Conservation (phyloP, 2,113 vertebrate species). For the Cinclus cinclus region DNA sequence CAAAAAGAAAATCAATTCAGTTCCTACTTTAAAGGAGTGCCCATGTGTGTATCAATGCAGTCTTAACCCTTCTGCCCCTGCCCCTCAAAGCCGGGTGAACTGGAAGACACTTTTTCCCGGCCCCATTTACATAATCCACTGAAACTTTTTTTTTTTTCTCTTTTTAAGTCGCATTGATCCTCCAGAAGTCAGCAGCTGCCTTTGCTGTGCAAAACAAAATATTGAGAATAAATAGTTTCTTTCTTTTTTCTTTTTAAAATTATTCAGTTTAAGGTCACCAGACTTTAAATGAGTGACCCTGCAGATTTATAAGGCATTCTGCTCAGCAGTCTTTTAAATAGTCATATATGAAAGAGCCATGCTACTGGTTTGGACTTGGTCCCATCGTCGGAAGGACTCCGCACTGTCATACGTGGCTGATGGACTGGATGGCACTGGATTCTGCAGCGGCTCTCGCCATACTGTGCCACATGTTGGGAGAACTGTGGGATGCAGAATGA, state of each 20-base stretch:
- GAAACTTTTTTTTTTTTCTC: constrained; percentile 39
- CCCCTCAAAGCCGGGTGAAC: constrained; percentile 60
- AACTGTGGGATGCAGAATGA: constrained; percentile 83
- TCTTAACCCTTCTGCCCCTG: constrained; percentile 67
- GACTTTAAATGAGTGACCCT: constrained; percentile 83
- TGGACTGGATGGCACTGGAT: constrained; percentile 92
- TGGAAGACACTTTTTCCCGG: constrained; percentile 77
- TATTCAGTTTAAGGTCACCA: constrained; percentile 86
- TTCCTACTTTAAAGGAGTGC: constrained; percentile 73
- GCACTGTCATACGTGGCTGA: constrained; percentile 94
- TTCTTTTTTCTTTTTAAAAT: constrained; percentile 79
- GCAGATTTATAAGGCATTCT: constrained; percentile 88
- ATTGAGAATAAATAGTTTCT: constrained; percentile 97
- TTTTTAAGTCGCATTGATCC: constrained; percentile 76
- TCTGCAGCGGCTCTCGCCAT: constrained; percentile 91
- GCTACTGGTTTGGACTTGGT: constrained; percentile 81
- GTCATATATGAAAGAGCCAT: constrained; percentile 79
- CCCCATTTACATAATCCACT: constrained; percentile 72
- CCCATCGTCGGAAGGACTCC: constrained; percentile 69
- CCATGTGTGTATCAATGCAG: constrained; percentile 66
- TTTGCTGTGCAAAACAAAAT: constrained; percentile 98
- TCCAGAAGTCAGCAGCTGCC: constrained; percentile 93
- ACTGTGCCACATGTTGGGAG: constrained; percentile 93
- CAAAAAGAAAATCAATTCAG: constrained; percentile 63
- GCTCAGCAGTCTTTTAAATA: constrained; percentile 87